Conservation (phyloP, 2,888 invertebrate species). For the Ellobium chinense region DNA sequence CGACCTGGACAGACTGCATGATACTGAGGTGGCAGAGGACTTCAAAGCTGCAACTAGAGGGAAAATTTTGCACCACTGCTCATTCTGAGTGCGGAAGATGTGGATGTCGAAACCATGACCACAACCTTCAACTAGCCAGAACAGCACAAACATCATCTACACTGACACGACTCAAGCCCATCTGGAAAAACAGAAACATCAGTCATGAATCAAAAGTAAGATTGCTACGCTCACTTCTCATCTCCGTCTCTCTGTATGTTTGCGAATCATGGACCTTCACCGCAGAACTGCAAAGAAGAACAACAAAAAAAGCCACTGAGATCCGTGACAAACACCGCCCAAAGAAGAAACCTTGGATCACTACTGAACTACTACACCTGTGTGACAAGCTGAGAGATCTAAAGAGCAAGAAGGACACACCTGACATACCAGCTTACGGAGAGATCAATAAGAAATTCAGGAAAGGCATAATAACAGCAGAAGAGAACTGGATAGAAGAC, state of each 20-base stretch:
- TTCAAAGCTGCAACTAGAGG: no score
- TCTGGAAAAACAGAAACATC: background rate
- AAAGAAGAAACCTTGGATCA: slow-evolving; percentile 26
- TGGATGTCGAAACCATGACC: no score
- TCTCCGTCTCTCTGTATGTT: slow-evolving; percentile 21
- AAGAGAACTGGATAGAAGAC: background rate
- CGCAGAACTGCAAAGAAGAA: background rate
- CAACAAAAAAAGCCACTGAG: background rate
- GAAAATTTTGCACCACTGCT: no score
- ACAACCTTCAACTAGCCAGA: no score
- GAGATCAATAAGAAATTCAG: no score
- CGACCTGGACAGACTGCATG: slow-evolving; percentile 29
- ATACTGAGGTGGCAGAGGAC: background rate
- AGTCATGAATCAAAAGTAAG: background rate
- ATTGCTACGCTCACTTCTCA: slow-evolving; percentile 36
- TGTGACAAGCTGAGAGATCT: slow-evolving; percentile 28
- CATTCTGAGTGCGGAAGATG: no score
- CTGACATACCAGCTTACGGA: no score
- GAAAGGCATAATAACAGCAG: background rate
- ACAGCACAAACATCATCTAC: no score
- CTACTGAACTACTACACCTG: slow-evolving; percentile 12
- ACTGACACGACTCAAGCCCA: background rate
- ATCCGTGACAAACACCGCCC: background rate
- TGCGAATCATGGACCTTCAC: background rate
- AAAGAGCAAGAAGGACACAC: slow-evolving; percentile 1